Base-by-base conservation (phyloP, 2,797 vertebrate genomes). In the Ptychadena robeensis region DNA sequence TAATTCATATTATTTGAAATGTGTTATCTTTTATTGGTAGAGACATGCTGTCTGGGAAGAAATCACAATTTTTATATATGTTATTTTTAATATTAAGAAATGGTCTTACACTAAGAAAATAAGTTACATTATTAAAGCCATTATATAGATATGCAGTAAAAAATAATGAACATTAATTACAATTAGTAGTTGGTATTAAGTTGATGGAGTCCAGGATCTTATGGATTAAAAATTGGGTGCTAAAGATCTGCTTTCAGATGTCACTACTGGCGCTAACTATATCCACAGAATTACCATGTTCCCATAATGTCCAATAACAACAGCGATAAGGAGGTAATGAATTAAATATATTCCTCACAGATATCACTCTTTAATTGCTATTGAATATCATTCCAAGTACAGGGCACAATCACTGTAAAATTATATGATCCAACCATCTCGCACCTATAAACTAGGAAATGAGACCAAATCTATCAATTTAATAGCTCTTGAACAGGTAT, bases 361-460 rank as follows among this genome's bases (percentile, higher is more conserved):
- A 37, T n/a, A 38, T 73, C 44, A 79, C 48, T 37, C 30, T 67
- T 83, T 83, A 78, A 67, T 67, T 73, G 44, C 8, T 18, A 83
- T 67, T 40, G 34, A 34, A 57, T 44, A 32, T 79, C 59, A 37
- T 65, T 83, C 28, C 67, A 82, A 77, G 81, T 82, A 44, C 48
- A 83, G 69, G 75, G 69, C 69, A 73, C 25, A 59, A 30, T 32
- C 27, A 79, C 38, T 59, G 75, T 73, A 83, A 79, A 79, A 79
- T 79, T 66, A 78, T 83, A 83, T 59, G 69, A 18, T 66, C 31
- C 25, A 63, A 34, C 15, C 67, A 65, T 15, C 57, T 77, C 38
- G 30, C 18, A 44, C 73, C 15, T 37, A 73, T 79, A 73, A 79
- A 83, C 65, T 48, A 66, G 73, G 57, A 64, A 63, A 72, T 40